These are phyloP conservation scores for Hippocampus kuda DNA, from an alignment of 2,797 vertebrate species.

Conservation along the genomic window DNA sequence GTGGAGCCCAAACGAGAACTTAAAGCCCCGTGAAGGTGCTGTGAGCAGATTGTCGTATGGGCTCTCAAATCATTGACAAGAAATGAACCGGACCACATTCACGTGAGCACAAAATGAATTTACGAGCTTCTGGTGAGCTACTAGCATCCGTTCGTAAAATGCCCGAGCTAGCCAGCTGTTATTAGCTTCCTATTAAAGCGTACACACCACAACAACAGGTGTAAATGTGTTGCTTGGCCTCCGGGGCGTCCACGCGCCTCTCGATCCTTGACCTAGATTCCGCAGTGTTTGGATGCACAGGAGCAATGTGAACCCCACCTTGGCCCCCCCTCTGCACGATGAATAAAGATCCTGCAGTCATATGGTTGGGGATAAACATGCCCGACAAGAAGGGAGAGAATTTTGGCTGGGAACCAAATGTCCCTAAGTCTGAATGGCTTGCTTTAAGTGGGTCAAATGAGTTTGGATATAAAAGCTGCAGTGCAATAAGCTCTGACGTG, in stretches of 20 bases:
- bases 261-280: conserved; percentile 37
- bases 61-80: neutral
- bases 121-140: neutral
- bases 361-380: neutral
- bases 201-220: conserved; percentile 1
- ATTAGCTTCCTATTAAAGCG: conserved; percentile 4
- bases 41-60: neutral
- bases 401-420: neutral
- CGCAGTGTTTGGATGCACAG: conserved; percentile 30
- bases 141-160: neutral
- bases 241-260: too few species aligned
- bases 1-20: too few species aligned
- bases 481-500: neutral
- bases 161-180: neutral
- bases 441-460: conserved; percentile 1
- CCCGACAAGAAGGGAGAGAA: neutral
- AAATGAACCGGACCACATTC: neutral
- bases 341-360: neutral
- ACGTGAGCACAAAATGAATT: neutral
- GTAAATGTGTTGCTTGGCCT: conserved; percentile 1
- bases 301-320: conserved; percentile 37
- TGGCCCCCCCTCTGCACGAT: neutral
- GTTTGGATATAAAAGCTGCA: neutral
- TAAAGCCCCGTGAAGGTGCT: too few species aligned
- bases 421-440: neutral